Percentiles rank a stretch among this genome's conserved stretches.
Evolutionary conservation across 2,888 invertebrate genomes (phyloP).

Genomic region (Ametastegia equiseti): DNA sequence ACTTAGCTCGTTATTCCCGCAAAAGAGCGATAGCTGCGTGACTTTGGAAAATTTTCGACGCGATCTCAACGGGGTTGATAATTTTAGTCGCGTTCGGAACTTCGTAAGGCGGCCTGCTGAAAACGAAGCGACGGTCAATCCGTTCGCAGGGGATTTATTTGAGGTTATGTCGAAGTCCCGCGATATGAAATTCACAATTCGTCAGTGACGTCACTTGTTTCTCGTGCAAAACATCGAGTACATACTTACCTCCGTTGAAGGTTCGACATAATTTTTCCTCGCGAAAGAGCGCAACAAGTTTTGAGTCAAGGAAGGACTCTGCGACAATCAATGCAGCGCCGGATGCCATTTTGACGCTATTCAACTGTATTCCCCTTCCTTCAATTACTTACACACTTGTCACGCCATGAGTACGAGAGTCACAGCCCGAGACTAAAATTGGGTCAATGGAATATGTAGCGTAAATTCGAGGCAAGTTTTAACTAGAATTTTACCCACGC

Average conservation of each 20-base stretch:
- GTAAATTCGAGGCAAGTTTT: constrained; percentile 39
- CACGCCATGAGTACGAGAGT: constrained; percentile 40
- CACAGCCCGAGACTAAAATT: constrained; percentile 47
- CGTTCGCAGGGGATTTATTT: neutral
- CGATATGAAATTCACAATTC: neutral
- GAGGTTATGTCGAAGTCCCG: constrained; percentile 28
- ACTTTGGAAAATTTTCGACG: neutral
- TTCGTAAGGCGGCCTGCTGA: neutral
- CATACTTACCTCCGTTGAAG: neutral
- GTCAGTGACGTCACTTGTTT: constrained; percentile 27
- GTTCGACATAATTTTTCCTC: constrained; percentile 19
- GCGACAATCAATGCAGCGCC: constrained; percentile 24
- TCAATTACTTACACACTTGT: constrained; percentile 38
- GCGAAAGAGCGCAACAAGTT: constrained; percentile 39
- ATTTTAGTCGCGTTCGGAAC: neutral
- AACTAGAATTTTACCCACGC: constrained; percentile 32
- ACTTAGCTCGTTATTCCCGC: neutral
- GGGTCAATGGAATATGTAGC: constrained; percentile 51
- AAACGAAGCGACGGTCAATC: neutral
- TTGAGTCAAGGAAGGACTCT: constrained; percentile 14
- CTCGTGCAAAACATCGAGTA: constrained; percentile 27
- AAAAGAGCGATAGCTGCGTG: neutral
- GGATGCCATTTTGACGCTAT: constrained; percentile 47
- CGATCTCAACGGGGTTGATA: neutral
- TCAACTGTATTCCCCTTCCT: constrained; percentile 43